Conservation (phyloP, 1,140 invertebrate species). For the Ips nitidus region DNA sequence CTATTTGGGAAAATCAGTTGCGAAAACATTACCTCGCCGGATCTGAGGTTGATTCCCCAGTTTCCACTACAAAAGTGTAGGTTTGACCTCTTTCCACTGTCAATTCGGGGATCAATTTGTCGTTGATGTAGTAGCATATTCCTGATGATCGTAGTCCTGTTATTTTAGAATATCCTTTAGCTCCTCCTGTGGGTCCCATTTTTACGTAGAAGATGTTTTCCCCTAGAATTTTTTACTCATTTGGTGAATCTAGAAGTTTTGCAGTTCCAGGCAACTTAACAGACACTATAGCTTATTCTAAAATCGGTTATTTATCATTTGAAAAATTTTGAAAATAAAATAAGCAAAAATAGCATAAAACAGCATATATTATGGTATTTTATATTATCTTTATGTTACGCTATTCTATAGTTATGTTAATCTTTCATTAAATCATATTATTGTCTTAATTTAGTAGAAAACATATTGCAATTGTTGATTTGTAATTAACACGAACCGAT, state of each 20-base stretch:
- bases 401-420: no score
- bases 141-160: constrained; percentile 83
- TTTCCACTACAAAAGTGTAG: constrained; percentile 85
- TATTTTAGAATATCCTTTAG: constrained; percentile 76
- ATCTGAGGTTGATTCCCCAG: constrained; percentile 69
- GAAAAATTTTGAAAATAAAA: neutral
- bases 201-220: constrained; percentile 68
- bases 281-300: no score
- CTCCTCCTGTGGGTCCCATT: constrained; percentile 82
- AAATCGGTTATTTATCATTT: no score
- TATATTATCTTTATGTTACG: no score
- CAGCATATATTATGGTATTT: no score
- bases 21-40: constrained; percentile 58
- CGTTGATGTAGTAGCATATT: constrained; percentile 94
- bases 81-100: constrained; percentile 85
- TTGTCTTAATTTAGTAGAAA: no score
- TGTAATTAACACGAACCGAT: no score
- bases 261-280: no score
- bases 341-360: neutral
- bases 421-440: no score
- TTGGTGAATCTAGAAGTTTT: neutral
- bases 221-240: constrained; percentile 31
- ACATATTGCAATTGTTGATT: no score
- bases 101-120: constrained; percentile 84
- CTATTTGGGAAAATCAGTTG: no score